Evolutionary conservation across 2,888 invertebrate genomes (phyloP).

Genomic region (Boloria selene): DNA sequence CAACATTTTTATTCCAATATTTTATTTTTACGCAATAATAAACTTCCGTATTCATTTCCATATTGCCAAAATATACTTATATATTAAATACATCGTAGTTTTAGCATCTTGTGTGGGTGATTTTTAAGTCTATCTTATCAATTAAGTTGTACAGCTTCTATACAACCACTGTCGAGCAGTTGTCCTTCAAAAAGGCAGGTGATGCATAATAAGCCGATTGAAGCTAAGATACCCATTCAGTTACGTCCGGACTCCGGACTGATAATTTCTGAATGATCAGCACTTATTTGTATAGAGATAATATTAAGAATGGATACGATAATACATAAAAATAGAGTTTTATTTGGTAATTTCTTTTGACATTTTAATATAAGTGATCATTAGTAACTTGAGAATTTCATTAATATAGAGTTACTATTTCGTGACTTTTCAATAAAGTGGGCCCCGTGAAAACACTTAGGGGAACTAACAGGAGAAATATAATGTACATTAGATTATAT

Average conservation of each 20-base stretch:
- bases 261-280: slow-evolving; percentile 16
- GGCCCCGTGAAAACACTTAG: too few species aligned
- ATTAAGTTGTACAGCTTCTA: slow-evolving; percentile 4
- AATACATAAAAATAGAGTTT: not conserved
- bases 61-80: not conserved
- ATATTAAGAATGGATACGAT: too few species aligned
- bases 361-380: too few species aligned
- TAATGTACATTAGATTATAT: too few species aligned
- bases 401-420: too few species aligned
- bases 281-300: slow-evolving; percentile 12
- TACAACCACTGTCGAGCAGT: slow-evolving; percentile 21
- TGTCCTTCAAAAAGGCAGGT: slow-evolving; percentile 30
- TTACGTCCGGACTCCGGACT: slow-evolving; percentile 19
- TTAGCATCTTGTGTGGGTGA: not conserved
- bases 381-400: too few species aligned
- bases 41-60: too few species aligned
- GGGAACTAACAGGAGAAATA: too few species aligned
- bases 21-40: too few species aligned
- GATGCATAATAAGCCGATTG: slow-evolving; percentile 24
- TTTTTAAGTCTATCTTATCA: slow-evolving; percentile 9
- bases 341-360: not conserved
- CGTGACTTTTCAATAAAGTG: too few species aligned
- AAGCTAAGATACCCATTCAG: slow-evolving; percentile 18
- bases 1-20: too few species aligned
- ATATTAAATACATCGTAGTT: not conserved